These are phyloP conservation scores for Tylochromis polylepis DNA, from an alignment of 2,113 vertebrate genomes.

Conservation along the genomic window DNA sequence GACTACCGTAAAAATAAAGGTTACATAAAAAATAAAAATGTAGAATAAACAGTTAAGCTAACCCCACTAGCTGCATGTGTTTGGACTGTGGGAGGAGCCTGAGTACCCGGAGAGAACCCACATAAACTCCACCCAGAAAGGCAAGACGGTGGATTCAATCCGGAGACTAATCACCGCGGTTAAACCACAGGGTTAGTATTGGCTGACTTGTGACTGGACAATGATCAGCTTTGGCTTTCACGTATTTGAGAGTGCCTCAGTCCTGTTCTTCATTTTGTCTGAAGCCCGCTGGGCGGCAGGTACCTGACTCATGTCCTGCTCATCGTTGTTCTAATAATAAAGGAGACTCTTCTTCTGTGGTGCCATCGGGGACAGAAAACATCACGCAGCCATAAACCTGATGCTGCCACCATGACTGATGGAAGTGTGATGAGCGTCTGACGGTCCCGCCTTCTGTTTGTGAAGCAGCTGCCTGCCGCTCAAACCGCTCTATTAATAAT, in stretches of 20 bases:
- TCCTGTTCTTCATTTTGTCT: background rate
- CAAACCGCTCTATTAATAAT: background rate
- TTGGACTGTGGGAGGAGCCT: background rate
- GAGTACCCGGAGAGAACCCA: background rate
- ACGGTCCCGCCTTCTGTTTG: too few relatives aligned
- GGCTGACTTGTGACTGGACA: background rate
- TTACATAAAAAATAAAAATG: too few relatives aligned
- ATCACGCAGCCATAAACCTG: background rate
- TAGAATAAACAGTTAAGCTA: background rate
- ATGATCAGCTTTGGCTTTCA: background rate
- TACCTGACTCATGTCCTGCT: background rate
- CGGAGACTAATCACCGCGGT: background rate
- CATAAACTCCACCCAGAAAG: background rate
- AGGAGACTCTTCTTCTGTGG: background rate
- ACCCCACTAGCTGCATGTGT: background rate
- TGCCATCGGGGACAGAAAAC: background rate
- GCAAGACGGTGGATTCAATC: background rate
- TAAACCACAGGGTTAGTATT: background rate
- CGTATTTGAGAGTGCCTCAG: background rate
- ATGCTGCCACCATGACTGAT: background rate
- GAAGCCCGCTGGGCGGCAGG: background rate
- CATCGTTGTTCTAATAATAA: background rate
- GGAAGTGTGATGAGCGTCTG: background rate
- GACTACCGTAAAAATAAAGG: background rate
- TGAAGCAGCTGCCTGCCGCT: background rate